These are phyloP conservation scores for Drosophila mulleri DNA, from an alignment of 2,888 invertebrate species.

Conservation along the genomic window DNA sequence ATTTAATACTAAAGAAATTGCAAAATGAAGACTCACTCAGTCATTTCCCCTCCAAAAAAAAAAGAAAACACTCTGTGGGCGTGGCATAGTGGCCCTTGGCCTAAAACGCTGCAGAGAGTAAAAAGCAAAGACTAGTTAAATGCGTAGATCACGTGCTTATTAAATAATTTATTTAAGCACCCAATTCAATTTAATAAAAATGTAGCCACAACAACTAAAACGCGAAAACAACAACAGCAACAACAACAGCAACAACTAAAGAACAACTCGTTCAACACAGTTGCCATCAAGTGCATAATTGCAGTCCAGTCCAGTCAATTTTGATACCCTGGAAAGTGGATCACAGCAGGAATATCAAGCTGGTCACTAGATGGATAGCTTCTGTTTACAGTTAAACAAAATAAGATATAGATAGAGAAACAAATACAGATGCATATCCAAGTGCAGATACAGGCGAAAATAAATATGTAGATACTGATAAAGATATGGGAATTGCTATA, in stretches of 20 bases:
- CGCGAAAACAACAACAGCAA: constrained; percentile 45
- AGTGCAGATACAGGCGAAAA: not conserved
- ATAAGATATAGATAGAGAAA: not conserved
- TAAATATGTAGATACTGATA: not conserved
- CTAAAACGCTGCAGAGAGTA: constrained; percentile 37
- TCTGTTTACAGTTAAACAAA: not conserved
- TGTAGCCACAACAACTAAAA: constrained; percentile 56
- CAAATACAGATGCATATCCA: not conserved
- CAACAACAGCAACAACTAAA: constrained; percentile 17
- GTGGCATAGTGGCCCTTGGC: constrained; percentile 71
- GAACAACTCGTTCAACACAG: constrained; percentile 15
- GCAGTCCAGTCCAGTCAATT: constrained; percentile 15
- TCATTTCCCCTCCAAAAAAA: constrained; percentile 1
- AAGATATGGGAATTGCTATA: no score
- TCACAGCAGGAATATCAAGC: not conserved
- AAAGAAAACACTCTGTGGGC: constrained; percentile 42
- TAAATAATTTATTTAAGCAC: constrained; percentile 85
- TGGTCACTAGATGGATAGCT: not conserved
- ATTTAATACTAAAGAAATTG: constrained; percentile 70
- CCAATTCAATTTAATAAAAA: constrained; percentile 83
- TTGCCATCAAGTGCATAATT: constrained; percentile 61
- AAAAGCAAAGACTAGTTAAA: constrained; percentile 38
- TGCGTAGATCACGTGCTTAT: constrained; percentile 82
- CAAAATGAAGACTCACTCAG: constrained; percentile 76
- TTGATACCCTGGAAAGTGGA: not conserved